A percentile compares a stretch with the other conserved stretches of the same genome.
Conservation (phyloP, 1,140 invertebrate species). For the Ostrea edulis region DNA sequence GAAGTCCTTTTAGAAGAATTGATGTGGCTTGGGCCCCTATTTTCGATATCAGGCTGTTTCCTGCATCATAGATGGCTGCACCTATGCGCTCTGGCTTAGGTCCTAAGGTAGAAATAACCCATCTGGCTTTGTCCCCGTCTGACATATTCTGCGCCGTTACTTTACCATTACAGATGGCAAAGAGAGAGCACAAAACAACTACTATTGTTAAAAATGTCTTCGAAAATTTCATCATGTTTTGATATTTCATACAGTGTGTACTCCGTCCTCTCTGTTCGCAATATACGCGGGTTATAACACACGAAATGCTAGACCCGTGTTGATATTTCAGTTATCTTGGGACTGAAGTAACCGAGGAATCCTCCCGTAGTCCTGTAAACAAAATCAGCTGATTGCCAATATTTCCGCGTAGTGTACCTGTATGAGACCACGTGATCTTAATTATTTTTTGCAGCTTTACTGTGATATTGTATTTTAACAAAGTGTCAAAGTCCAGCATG, state of each 20-base stretch:
- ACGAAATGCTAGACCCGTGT: neutral
- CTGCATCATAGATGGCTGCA: constrained; percentile 16
- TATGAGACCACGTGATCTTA: neutral
- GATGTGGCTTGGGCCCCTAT: neutral
- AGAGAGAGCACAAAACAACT: neutral
- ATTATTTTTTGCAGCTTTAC: neutral
- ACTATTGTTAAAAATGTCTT: neutral
- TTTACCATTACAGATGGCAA: constrained; percentile 1
- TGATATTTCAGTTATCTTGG: constrained; percentile 26
- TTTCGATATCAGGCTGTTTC: neutral
- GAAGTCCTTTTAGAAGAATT: neutral
- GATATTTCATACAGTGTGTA: neutral
- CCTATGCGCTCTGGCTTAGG: neutral
- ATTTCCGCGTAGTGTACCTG: constrained; percentile 12
- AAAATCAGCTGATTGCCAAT: constrained; percentile 35
- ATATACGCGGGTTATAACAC: neutral
- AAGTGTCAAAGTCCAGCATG: constrained; percentile 1
- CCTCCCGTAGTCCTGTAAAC: constrained; percentile 8
- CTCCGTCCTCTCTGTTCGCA: neutral
- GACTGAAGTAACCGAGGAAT: constrained; percentile 4
- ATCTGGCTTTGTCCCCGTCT: constrained; percentile 1
- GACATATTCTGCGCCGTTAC: neutral
- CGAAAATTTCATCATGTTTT: neutral
- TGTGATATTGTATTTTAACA: neutral
- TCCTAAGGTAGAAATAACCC: neutral